Evolutionary conservation across 2,888 invertebrate species (phyloP).

Genomic region (Caenorhabditis sulstoni): DNA sequence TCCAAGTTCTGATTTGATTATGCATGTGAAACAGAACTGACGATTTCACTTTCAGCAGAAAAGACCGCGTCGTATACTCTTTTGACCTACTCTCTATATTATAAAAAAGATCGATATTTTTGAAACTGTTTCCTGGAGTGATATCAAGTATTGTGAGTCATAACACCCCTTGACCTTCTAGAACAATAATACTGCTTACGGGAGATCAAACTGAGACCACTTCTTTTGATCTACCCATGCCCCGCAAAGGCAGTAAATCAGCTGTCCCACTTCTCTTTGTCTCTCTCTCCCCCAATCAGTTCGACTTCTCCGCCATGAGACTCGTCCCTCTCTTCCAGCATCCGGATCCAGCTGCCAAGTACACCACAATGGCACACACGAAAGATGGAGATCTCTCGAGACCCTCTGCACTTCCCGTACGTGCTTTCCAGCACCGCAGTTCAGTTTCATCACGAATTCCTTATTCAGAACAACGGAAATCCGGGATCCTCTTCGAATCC

Average conservation of each 20-base stretch:
- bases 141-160: no score
- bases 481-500: constrained; percentile 21
- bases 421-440: not conserved
- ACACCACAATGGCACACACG: constrained; percentile 42
- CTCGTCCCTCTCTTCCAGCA: constrained; percentile 29
- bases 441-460: not conserved
- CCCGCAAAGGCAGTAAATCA: not conserved
- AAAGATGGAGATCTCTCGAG: constrained; percentile 52
- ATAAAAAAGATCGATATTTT: no score
- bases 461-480: constrained; percentile 35
- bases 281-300: not conserved
- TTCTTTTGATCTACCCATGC: no score
- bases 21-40: no score
- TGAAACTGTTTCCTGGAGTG: no score
- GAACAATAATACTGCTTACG: no score
- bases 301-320: not conserved
- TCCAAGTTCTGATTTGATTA: no score
- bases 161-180: no score
- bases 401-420: constrained; percentile 42
- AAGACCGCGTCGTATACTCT: no score
- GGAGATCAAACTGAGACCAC: no score
- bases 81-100: no score
- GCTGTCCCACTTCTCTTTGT: not conserved
- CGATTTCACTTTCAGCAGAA: no score
- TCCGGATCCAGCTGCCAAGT: constrained; percentile 37